Base-by-base conservation (phyloP, 1,140 invertebrate species). In the Tetranychus urticae region DNA sequence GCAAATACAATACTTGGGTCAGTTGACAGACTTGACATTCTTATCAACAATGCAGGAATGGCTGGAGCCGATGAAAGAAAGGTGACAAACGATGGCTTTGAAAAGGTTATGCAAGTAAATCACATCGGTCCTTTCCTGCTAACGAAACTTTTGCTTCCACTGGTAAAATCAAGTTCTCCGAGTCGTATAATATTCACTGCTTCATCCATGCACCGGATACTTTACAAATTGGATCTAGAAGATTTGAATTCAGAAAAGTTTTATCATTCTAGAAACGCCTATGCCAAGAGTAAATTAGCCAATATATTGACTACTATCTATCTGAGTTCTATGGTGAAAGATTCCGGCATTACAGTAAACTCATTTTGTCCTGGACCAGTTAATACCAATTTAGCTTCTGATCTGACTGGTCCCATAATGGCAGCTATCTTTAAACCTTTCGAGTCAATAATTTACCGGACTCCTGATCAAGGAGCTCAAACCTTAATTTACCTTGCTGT, bases 241-340 rank as follows among this genome's bases (percentile, higher is more conserved):
- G 33, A 63, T 34, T 57, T 64, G 2, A 59, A 54, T 54, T 14
- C 39, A 2, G 50, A 64, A 31, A 47, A 42, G 2, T 52, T 45
- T 33, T 67, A 67, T 50, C 12, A 34, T 5, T 50, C 60, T 13
- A 1, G 56, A 1, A 13, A 71, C 46, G 85, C 85, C 13, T 94
- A 92, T 73, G 76, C 76, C 61, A 84, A 89, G 1, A 87, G 86
- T 0, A 94, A 94, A 71, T 83, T 87, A 66, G 85, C 85, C 1
- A 88, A 90, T 67, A 84, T 93, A 62, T 80, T 85, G n/a, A 92
- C 91, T 70, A 83, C 84, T 0, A 76, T 79, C 54, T 88, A 92
- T 71, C 69, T 93, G 60, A 83, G 86, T 0, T 77, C 81, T 64
- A 77, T 82, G 62, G 71, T 91, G 13, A 23, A 50, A 23, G 37